These are phyloP conservation scores for Lepus europaeus DNA, from an alignment of 2,113 vertebrate species.

Conservation along the genomic window DNA sequence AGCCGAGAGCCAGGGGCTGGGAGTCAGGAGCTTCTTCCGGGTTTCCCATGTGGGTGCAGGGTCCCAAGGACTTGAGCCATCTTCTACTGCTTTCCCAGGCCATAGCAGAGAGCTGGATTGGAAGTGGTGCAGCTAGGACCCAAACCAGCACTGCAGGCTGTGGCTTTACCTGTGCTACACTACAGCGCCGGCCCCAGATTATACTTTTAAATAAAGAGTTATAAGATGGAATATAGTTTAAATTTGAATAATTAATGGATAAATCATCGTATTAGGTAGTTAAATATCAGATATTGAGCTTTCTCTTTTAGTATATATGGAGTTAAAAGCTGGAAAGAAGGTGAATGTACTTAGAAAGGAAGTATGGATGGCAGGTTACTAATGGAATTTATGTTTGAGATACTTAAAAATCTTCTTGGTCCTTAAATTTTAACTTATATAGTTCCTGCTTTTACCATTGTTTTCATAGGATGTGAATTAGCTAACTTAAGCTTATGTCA, in stretches of 20 bases:
- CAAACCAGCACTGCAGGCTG: too few relatives aligned
- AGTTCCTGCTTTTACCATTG: background rate
- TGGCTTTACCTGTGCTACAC: too few relatives aligned
- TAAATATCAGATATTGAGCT: background rate
- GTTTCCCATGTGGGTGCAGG: too few relatives aligned
- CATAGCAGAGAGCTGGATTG: too few relatives aligned
- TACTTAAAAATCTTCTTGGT: background rate
- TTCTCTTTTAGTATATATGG: background rate
- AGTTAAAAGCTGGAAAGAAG: background rate
- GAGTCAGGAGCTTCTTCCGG: too few relatives aligned
- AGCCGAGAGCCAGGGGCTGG: too few relatives aligned
- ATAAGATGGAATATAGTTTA: conserved; percentile 11
- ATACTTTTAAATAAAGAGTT: conserved; percentile 29
- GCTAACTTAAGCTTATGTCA: background rate
- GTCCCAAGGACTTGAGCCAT: too few relatives aligned
- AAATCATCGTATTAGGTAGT: background rate
- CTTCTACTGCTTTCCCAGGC: too few relatives aligned
- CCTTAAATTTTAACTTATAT: background rate
- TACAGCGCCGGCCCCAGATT: background rate
- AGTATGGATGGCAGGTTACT: background rate
- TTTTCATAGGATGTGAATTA: conserved; percentile 9
- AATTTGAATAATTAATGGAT: conserved; percentile 10
- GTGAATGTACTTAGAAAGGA: background rate
- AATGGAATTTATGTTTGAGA: background rate
- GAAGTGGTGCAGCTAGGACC: too few relatives aligned